A percentile compares a stretch with the other conserved stretches of the same genome.
phyloP scores from a whole-genome alignment of 2,797 vertebrate genomes.

The Aphelocoma californica region DNA sequence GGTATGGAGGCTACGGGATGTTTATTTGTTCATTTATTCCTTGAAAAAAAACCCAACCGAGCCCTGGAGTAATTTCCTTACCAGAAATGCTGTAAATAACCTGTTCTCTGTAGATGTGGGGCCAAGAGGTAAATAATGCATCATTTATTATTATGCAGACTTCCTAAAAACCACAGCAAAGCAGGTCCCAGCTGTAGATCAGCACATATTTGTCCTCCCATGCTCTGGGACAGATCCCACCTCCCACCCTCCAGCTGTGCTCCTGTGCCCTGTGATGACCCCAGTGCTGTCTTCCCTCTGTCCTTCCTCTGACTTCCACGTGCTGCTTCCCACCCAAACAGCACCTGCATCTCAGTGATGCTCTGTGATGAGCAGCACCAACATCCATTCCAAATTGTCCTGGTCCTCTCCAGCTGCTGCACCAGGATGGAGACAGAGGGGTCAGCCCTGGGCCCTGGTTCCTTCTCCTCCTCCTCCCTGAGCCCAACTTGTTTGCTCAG shows the following conservation, averaged over 20 bases:
- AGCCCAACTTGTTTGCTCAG: neutral
- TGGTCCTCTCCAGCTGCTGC: neutral
- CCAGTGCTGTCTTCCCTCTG: neutral
- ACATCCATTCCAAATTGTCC: neutral
- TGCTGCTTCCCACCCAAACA: neutral
- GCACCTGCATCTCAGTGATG: neutral
- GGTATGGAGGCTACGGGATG: conserved; percentile 59
- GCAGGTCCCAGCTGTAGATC: neutral
- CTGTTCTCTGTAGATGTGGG: neutral
- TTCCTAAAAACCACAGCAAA: neutral
- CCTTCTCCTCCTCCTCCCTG: neutral
- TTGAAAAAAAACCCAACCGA: neutral
- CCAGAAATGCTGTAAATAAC: neutral
- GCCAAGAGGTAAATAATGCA: neutral
- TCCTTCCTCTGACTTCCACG: neutral
- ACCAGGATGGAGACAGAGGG: neutral
- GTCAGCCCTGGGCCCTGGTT: neutral
- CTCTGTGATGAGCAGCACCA: neutral
- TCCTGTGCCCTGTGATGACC: neutral
- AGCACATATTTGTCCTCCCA: neutral
- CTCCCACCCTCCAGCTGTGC: neutral
- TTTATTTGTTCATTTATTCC: neutral
- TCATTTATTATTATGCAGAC: neutral
- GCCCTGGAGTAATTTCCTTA: neutral
- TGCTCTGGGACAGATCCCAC: neutral